phyloP scores from a whole-genome alignment of 2,113 vertebrate species.

The Amia ocellicauda region DNA sequence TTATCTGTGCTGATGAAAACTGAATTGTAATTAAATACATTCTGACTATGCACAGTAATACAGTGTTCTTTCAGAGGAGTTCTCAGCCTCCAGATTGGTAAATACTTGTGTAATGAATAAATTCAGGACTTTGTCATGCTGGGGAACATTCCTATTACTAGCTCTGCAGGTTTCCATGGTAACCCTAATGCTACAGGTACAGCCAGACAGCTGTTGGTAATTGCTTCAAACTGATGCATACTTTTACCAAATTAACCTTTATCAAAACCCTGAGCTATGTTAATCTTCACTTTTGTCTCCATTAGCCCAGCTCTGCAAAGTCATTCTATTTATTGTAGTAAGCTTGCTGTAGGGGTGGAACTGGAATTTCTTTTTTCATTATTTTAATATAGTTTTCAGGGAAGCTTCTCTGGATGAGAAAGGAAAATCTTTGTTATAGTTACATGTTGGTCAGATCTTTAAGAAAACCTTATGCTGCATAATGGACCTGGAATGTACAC shows the following conservation, averaged over 20 bases:
- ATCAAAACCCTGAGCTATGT: conserved; percentile 61
- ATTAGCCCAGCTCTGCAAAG: conserved; percentile 48
- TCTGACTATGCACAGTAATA: conserved; percentile 6
- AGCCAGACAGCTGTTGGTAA: conserved; percentile 53
- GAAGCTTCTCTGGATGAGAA: too few species aligned
- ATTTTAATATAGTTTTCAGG: too few species aligned
- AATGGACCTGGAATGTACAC: too few species aligned
- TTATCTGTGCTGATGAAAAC: background rate
- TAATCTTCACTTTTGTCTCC: conserved; percentile 65
- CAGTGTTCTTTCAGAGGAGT: conserved; percentile 14
- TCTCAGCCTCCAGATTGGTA: conserved; percentile 29
- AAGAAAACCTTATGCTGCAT: too few species aligned
- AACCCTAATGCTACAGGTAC: conserved; percentile 61
- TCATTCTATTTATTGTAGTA: conserved; percentile 50
- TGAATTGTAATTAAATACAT: conserved; percentile 6
- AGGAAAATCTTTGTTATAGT: too few species aligned
- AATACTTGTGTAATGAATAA: conserved; percentile 53
- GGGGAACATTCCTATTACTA: conserved; percentile 47
- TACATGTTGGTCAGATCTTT: too few species aligned
- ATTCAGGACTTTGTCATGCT: conserved; percentile 59
- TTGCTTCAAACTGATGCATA: conserved; percentile 69
- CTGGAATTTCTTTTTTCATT: too few species aligned
- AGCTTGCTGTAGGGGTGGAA: conserved; percentile 29
- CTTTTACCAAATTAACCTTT: conserved; percentile 75
- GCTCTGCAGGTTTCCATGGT: conserved; percentile 58